Conservation (phyloP, 1,140 invertebrate genomes). For the Drosophila bocki region DNA sequence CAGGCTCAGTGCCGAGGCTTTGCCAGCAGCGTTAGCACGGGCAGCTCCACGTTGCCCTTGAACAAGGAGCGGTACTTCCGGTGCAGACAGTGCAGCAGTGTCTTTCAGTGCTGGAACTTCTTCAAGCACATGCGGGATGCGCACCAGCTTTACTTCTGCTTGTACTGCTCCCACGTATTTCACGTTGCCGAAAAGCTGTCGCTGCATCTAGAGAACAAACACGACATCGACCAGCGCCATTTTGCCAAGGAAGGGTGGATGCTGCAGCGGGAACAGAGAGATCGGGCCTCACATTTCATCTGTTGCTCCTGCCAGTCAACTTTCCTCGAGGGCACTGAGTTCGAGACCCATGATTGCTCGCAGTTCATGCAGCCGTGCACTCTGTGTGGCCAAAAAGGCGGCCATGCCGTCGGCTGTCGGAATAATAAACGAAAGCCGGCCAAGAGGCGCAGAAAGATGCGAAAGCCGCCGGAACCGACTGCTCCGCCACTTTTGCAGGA, state of each 20-base stretch:
- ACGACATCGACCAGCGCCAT: slow-evolving; percentile 89
- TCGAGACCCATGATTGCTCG: slow-evolving; percentile 89
- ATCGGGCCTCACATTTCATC: slow-evolving; percentile 88
- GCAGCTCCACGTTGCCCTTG: not conserved
- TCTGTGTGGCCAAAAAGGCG: slow-evolving; percentile 63
- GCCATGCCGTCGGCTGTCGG: slow-evolving; percentile 68
- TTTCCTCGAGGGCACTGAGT: slow-evolving; percentile 90
- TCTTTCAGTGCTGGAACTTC: slow-evolving; percentile 93
- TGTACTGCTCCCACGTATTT: slow-evolving; percentile 92
- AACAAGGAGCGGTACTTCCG: slow-evolving; percentile 87
- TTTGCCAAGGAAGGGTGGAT: slow-evolving; percentile 86
- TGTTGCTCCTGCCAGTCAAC: slow-evolving; percentile 92
- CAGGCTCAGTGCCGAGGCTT: slow-evolving; percentile 22
- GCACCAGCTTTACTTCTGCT: slow-evolving; percentile 91
- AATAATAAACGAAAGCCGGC: slow-evolving; percentile 47
- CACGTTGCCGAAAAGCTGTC: slow-evolving; percentile 91
- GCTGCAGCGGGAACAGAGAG: slow-evolving; percentile 86
- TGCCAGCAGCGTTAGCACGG: not conserved
- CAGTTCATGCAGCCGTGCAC: slow-evolving; percentile 74
- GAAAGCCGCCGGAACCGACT: slow-evolving; percentile 7
- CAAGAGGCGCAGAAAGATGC: slow-evolving; percentile 9
- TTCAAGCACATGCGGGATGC: slow-evolving; percentile 92
- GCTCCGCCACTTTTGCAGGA: slow-evolving; percentile 11
- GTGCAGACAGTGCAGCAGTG: slow-evolving; percentile 91
- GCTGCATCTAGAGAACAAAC: slow-evolving; percentile 90